These are phyloP conservation scores for Camponotus floridanus DNA, from an alignment of 1,140 invertebrate genomes.

Conservation along the genomic window DNA sequence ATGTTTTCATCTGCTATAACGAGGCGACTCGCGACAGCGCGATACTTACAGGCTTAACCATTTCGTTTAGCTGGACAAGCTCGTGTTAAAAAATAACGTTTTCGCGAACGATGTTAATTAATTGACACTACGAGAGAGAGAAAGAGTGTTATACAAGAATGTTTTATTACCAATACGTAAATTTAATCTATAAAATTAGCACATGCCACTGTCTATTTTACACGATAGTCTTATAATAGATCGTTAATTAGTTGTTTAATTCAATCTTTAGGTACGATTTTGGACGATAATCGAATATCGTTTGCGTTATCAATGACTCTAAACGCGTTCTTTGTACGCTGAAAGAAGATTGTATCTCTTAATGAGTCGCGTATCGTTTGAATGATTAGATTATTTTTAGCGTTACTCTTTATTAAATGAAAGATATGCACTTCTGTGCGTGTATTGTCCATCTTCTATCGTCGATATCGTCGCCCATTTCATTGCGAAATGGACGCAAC, in stretches of 20 bases:
- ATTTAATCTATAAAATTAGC: constrained; percentile 31
- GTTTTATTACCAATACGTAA: background rate
- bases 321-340: background rate
- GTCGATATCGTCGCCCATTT: background rate
- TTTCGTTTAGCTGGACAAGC: background rate
- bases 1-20: constrained; percentile 59
- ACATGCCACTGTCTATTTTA: background rate
- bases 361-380: background rate
- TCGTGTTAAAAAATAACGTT: background rate
- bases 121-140: background rate
- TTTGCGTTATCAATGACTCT: constrained; percentile 58
- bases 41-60: background rate
- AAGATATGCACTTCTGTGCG: background rate
- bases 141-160: background rate
- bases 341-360: background rate
- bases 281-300: constrained; percentile 58
- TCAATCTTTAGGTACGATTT: constrained; percentile 60
- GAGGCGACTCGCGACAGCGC: constrained; percentile 24
- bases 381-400: constrained; percentile 1
- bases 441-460: constrained; percentile 34
- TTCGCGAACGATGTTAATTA: background rate
- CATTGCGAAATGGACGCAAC: constrained; percentile 24
- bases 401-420: constrained; percentile 4
- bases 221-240: constrained; percentile 62
- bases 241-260: constrained; percentile 62